These are phyloP conservation scores for Gari tellinella DNA, from an alignment of 2,888 invertebrate species.

Conservation along the genomic window DNA sequence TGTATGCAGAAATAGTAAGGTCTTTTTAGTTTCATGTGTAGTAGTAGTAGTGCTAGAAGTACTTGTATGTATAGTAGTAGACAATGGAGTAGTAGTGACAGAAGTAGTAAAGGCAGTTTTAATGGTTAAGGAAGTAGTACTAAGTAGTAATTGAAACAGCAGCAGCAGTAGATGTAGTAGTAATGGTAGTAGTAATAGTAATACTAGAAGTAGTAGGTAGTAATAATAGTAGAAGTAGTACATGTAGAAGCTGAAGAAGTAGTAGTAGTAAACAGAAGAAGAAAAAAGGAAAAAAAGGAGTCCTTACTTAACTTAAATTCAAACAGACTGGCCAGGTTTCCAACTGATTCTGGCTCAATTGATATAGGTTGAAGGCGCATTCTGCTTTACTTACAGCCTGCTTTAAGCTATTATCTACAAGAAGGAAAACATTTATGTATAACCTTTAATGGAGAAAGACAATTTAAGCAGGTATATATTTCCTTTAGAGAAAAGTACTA, in stretches of 20 bases:
- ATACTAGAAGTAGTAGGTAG: conserved; percentile 1
- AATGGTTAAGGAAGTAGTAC: not conserved
- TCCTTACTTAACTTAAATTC: too few relatives aligned
- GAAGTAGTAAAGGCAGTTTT: not conserved
- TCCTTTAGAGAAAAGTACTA: too few relatives aligned
- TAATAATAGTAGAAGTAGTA: conserved; percentile 3
- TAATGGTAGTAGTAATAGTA: conserved; percentile 1
- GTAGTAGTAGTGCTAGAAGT: not conserved
- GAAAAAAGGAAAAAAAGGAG: too few relatives aligned
- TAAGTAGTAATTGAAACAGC: not conserved
- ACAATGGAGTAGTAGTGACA: not conserved
- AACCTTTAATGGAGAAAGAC: too few relatives aligned
- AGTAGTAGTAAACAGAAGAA: conserved; percentile 1
- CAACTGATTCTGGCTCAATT: too few relatives aligned
- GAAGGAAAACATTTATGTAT: too few relatives aligned
- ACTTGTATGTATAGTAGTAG: not conserved
- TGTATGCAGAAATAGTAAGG: not conserved
- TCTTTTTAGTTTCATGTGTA: not conserved
- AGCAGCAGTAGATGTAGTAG: not conserved
- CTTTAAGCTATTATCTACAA: too few relatives aligned
- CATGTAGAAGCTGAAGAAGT: not conserved
- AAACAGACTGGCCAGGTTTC: too few relatives aligned
- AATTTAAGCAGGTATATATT: too few relatives aligned
- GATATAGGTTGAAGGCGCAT: too few relatives aligned
- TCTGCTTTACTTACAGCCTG: too few relatives aligned